Percentiles rank a stretch among this genome's conserved stretches.
Conservation (phyloP, 2,888 invertebrate species). For the Ormyrus labotus region DNA sequence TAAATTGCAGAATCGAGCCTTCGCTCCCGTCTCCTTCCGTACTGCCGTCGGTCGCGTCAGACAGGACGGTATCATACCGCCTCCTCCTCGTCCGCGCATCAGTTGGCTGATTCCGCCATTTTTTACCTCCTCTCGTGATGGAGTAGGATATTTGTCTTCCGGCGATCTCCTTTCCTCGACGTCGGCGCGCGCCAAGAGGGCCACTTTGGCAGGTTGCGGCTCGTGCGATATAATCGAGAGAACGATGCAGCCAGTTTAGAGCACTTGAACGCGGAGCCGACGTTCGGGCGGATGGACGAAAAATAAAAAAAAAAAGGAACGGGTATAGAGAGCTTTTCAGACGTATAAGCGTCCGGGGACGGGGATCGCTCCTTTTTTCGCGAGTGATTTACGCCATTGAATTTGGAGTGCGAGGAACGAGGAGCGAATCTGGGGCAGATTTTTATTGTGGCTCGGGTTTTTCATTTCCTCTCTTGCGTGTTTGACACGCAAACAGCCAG, state of each 20-base stretch:
- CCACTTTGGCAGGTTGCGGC: slow-evolving; percentile 32
- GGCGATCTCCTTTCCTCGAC: too few relatives aligned
- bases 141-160: slow-evolving; percentile 7
- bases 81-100: background rate
- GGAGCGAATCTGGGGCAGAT: too few relatives aligned
- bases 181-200: background rate
- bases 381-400: slow-evolving; percentile 33
- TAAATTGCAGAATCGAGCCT: background rate
- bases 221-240: slow-evolving; percentile 33
- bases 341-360: background rate
- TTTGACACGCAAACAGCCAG: too few relatives aligned
- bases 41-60: too few relatives aligned
- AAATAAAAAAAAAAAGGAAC: too few relatives aligned
- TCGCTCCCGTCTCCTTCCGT: background rate
- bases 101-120: slow-evolving; percentile 25
- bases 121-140: background rate
- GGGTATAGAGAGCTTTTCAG: too few relatives aligned
- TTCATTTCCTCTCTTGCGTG: too few relatives aligned
- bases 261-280: background rate
- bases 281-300: too few relatives aligned
- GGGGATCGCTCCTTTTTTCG: background rate
- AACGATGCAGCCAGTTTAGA: slow-evolving; percentile 13
- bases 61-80: background rate
- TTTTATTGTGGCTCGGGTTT: too few relatives aligned
- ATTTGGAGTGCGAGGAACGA: slow-evolving; percentile 7